These are phyloP conservation scores for Falco peregrinus DNA, from an alignment of 2,797 vertebrate genomes.

Conservation along the genomic window DNA sequence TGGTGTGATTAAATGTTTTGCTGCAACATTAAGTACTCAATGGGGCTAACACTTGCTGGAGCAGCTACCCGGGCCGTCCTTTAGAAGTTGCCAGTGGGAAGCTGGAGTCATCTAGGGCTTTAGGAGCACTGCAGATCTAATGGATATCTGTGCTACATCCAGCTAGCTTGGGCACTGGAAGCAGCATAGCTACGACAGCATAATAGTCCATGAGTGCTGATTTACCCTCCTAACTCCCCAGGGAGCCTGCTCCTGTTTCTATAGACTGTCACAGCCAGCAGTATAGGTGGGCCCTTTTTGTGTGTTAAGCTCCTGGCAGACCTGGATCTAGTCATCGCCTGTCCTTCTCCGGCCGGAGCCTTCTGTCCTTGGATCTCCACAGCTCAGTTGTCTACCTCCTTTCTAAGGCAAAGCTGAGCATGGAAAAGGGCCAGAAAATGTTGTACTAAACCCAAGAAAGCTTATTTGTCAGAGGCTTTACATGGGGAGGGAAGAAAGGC, in stretches of 20 bases:
- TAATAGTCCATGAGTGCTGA: not conserved
- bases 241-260: not conserved
- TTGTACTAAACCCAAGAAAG: not conserved
- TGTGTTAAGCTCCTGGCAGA: not conserved
- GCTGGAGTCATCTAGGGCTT: not conserved
- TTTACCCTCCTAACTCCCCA: not conserved
- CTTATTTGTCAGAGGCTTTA: not conserved
- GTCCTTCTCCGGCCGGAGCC: not conserved
- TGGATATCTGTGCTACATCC: not conserved
- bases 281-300: not conserved
- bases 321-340: not conserved
- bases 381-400: not conserved
- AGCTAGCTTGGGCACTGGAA: not conserved
- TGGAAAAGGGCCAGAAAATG: not conserved
- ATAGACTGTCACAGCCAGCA: not conserved
- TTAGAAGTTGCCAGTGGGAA: slow-evolving; percentile 36
- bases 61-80: not conserved
- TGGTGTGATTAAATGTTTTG: slow-evolving; percentile 66
- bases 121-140: not conserved
- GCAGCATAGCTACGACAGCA: not conserved
- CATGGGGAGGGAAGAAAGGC: not conserved
- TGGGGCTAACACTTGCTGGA: slow-evolving; percentile 36
- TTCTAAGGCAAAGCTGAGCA: not conserved
- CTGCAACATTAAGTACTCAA: slow-evolving; percentile 55
- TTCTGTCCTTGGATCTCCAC: not conserved